Evolutionary conservation across 2,888 invertebrate genomes (phyloP).

Genomic region (Lathronympha strigana): DNA sequence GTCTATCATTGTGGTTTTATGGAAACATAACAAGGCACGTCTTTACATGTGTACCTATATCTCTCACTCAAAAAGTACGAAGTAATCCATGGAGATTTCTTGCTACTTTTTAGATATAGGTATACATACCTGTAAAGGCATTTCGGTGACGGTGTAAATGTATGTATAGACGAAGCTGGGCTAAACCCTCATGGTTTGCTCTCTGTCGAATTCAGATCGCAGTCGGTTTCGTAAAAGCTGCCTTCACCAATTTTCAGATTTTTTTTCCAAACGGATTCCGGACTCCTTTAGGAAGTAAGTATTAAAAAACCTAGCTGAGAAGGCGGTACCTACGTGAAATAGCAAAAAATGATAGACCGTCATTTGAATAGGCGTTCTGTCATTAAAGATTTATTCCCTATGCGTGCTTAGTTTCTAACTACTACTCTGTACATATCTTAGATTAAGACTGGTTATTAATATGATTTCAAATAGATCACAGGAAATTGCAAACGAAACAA

Average conservation of each 20-base stretch:
- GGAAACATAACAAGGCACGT: constrained; percentile 4
- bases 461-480: constrained; percentile 12
- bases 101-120: no score
- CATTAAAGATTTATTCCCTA: neutral
- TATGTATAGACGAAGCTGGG: no score
- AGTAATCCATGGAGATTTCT: neutral
- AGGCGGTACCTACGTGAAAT: no score
- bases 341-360: neutral
- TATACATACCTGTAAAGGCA: no score
- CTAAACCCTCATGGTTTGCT: no score
- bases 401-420: neutral
- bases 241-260: no score
- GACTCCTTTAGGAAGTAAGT: no score
- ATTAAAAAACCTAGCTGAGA: no score
- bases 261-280: no score
- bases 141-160: no score
- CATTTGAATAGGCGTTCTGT: neutral
- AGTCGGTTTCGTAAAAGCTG: no score
- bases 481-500: constrained; percentile 20
- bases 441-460: constrained; percentile 15
- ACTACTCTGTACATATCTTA: constrained; percentile 1
- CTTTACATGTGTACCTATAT: neutral
- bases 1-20: constrained; percentile 22
- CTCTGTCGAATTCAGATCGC: no score
- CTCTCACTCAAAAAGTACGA: neutral